A percentile compares a stretch with the other conserved stretches of the same genome.
Evolutionary conservation across 2,888 invertebrate genomes (phyloP).

Genomic region (Abrostola tripartita): DNA sequence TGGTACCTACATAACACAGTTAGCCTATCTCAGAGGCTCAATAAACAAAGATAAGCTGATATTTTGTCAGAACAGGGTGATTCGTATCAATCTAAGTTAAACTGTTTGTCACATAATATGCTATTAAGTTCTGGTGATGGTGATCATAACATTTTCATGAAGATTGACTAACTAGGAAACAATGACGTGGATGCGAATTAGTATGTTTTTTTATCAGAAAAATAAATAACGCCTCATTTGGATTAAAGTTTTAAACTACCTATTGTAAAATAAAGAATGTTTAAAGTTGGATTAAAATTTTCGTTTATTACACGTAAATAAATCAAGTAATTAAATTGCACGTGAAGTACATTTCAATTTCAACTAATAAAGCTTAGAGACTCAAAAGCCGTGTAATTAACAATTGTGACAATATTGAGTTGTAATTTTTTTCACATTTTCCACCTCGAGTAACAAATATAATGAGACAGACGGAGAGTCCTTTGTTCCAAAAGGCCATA

Average conservation of each 20-base stretch:
- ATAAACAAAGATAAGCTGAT: constrained; percentile 37
- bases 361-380: constrained; percentile 7
- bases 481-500: constrained; percentile 17
- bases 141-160: constrained; percentile 19
- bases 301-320: constrained; percentile 27
- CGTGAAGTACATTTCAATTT: constrained; percentile 11
- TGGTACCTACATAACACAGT: constrained; percentile 12
- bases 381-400: constrained; percentile 14
- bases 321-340: constrained; percentile 22
- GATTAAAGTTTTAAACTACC: no score
- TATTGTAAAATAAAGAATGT: no score
- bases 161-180: constrained; percentile 17
- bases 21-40: constrained; percentile 22
- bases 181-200: neutral
- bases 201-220: no score
- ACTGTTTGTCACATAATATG: constrained; percentile 19
- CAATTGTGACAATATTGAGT: constrained; percentile 22
- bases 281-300: constrained; percentile 11
- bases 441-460: constrained; percentile 28
- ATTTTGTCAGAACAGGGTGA: constrained; percentile 17
- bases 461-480: constrained; percentile 39
- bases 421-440: constrained; percentile 31
- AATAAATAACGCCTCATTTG: no score
- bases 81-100: constrained; percentile 24
- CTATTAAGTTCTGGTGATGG: constrained; percentile 12